These are phyloP conservation scores for Hippopotamyrus pictus DNA, from an alignment of 2,797 vertebrate genomes.

Conservation along the genomic window DNA sequence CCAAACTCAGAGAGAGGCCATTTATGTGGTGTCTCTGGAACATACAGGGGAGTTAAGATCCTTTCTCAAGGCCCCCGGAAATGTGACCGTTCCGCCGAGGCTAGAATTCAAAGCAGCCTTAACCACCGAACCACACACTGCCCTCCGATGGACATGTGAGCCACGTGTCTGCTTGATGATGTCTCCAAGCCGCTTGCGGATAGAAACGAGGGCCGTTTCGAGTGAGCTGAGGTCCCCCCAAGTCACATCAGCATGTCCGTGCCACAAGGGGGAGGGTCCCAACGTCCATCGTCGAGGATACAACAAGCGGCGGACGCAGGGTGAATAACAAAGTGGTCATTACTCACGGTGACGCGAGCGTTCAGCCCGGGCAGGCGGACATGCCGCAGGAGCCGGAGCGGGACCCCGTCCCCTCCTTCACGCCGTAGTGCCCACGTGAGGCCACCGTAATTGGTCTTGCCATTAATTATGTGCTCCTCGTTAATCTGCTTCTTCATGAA, in stretches of 20 bases:
- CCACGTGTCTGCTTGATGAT: background rate
- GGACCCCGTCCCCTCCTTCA: conserved; percentile 23
- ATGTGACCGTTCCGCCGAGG: background rate
- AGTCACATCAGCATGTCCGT: background rate
- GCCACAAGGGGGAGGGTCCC: conserved; percentile 16
- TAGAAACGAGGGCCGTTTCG: background rate
- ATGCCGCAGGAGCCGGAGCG: conserved; percentile 13
- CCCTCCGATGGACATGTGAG: background rate
- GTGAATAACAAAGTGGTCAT: conserved; percentile 37
- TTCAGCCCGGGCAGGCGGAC: conserved; percentile 33
- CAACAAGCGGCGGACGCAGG: conserved; percentile 17
- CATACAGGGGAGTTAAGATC: background rate
- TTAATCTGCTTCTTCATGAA: conserved; percentile 36
- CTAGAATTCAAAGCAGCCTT: background rate
- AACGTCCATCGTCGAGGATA: background rate
- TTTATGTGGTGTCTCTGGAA: background rate
- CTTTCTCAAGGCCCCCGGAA: background rate
- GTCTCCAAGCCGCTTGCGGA: background rate
- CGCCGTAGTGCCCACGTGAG: conserved; percentile 20
- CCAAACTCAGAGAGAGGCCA: background rate
- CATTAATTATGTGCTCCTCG: conserved; percentile 32
- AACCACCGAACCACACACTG: background rate
- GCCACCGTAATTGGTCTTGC: conserved; percentile 37
- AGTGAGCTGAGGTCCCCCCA: background rate
- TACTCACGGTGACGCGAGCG: conserved; percentile 39